Percentiles rank a stretch among this genome's conserved stretches.
phyloP scores from a whole-genome alignment of 2,113 vertebrate genomes.

The Phainopepla nitens region DNA sequence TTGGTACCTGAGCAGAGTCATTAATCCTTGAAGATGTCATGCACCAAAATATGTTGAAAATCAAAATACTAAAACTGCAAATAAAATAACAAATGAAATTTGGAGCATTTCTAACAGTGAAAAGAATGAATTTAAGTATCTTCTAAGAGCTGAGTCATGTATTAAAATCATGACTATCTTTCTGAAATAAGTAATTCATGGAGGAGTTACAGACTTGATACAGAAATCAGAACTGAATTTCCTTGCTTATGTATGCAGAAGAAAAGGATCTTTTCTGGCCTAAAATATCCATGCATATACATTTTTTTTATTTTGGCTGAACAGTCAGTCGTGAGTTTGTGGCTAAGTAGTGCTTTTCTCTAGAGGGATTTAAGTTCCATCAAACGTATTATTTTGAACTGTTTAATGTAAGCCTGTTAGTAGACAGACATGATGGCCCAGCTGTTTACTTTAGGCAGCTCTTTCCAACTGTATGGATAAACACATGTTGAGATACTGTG shows the following conservation, averaged over 20 bases:
- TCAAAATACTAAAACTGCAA: not conserved
- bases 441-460: slow-evolving; percentile 20
- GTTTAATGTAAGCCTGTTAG: slow-evolving; percentile 7
- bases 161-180: not conserved
- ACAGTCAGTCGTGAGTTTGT: not conserved
- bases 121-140: not conserved
- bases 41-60: not conserved
- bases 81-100: not conserved
- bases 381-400: slow-evolving; percentile 23
- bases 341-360: slow-evolving; percentile 4
- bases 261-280: not conserved
- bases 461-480: not conserved
- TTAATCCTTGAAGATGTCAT: not conserved
- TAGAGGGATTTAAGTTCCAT: slow-evolving; percentile 44
- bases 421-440: not conserved
- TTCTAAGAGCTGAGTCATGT: not conserved
- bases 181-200: not conserved
- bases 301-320: not conserved
- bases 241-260: not conserved
- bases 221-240: not conserved
- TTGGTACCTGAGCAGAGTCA: not conserved
- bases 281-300: not conserved
- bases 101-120: not conserved
- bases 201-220: not conserved
- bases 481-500: not conserved